A percentile compares a stretch with the other conserved stretches of the same genome.
These are phyloP conservation scores for Lynx canadensis DNA, from an alignment of 2,113 vertebrate species.

Conservation along the genomic window DNA sequence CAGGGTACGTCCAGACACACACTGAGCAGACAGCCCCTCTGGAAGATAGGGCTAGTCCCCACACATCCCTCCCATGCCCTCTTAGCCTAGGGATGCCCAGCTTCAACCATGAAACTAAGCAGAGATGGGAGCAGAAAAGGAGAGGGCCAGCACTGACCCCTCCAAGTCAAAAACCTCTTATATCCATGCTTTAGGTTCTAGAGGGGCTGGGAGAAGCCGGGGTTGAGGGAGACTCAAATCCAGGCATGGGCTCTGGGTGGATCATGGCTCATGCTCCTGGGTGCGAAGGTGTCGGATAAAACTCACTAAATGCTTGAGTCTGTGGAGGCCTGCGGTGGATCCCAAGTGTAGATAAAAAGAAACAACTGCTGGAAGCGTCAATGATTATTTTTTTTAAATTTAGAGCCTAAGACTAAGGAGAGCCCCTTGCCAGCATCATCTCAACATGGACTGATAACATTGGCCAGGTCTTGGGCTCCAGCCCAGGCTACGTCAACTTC, in stretches of 20 bases:
- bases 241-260: too few relatives aligned
- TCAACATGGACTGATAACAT: not conserved
- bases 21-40: not conserved
- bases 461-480: not conserved
- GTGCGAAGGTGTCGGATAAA: not conserved
- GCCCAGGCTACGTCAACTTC: fast-evolving
- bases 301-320: not conserved
- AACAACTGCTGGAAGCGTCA: not conserved
- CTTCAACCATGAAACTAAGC: not conserved
- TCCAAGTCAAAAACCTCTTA: not conserved
- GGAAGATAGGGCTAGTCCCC: not conserved
- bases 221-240: not conserved
- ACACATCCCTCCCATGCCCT: not conserved
- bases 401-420: not conserved
- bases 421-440: not conserved
- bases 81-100: not conserved
- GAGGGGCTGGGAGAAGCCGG: not conserved
- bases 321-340: not conserved
- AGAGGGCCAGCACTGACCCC: too few relatives aligned
- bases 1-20: not conserved
- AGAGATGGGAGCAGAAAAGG: not conserved
- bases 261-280: not conserved
- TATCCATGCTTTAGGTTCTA: not conserved
- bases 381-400: not conserved
- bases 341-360: not conserved